Percentiles rank a stretch among this genome's conserved stretches.
Evolutionary conservation across 2,113 vertebrate genomes (phyloP).

Genomic region (Oncorhynchus masou): DNA sequence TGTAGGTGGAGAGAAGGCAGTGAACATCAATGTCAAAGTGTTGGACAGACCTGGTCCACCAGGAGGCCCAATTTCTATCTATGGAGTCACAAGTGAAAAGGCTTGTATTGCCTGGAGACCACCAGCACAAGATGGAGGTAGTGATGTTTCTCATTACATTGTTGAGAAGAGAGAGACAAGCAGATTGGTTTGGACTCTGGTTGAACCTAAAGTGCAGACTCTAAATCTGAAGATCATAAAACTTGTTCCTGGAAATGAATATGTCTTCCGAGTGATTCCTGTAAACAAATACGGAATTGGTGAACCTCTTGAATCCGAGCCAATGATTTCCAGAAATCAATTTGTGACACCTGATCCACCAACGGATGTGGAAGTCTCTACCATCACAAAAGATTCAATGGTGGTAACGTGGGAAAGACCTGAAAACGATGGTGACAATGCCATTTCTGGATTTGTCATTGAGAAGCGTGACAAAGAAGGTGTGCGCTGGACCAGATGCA

Average conservation of each 20-base stretch:
- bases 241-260: constrained; percentile 95
- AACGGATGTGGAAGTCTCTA: constrained; percentile 86
- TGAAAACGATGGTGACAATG: constrained; percentile 87
- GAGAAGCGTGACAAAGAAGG: constrained; percentile 98
- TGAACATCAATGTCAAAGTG: constrained; percentile 87
- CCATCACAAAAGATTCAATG: constrained; percentile 97
- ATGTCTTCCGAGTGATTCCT: constrained; percentile 94
- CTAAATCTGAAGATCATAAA: constrained; percentile 92
- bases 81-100: constrained; percentile 91
- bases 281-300: constrained; percentile 97
- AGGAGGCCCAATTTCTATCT: constrained; percentile 86
- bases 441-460: constrained; percentile 90
- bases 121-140: constrained; percentile 92
- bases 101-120: constrained; percentile 91
- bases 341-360: constrained; percentile 88
- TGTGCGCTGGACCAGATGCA: constrained; percentile 94
- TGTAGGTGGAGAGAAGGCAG: constrained; percentile 91
- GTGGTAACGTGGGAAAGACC: constrained; percentile 96
- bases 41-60: constrained; percentile 95
- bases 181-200: constrained; percentile 91
- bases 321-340: constrained; percentile 88
- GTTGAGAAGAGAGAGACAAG: constrained; percentile 97
- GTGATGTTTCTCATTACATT: constrained; percentile 90
- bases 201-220: constrained; percentile 90
- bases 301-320: constrained; percentile 92